phyloP scores from a whole-genome alignment of 1,140 invertebrate species.

The Nasonia longicornis region DNA sequence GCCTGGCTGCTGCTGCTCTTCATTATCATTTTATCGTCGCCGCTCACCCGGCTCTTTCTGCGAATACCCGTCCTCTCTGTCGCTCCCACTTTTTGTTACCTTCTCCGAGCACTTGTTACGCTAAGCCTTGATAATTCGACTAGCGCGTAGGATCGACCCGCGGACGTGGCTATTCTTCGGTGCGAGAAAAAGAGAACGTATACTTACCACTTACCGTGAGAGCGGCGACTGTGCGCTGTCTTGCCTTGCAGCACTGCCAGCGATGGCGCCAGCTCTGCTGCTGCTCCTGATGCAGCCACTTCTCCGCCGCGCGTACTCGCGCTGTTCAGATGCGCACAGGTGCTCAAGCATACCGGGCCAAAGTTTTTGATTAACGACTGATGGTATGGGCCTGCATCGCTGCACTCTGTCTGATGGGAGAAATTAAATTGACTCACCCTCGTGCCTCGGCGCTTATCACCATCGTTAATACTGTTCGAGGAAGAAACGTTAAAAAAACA shows the following conservation, averaged over 20 bases:
- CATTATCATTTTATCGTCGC: background rate
- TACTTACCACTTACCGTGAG: conserved; percentile 21
- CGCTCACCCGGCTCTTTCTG: background rate
- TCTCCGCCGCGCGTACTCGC: background rate
- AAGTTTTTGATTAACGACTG: conserved; percentile 25
- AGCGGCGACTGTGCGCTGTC: background rate
- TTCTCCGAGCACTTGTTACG: background rate
- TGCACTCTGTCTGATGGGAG: background rate
- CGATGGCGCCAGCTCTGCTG: conserved; percentile 36
- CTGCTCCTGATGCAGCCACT: background rate
- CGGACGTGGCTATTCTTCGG: background rate
- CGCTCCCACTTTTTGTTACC: background rate
- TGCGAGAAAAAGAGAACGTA: too few relatives aligned
- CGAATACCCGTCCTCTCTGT: background rate
- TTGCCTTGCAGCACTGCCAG: background rate
- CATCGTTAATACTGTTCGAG: background rate
- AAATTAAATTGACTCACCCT: background rate
- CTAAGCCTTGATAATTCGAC: background rate
- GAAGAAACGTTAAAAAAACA: background rate
- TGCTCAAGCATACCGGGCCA: background rate
- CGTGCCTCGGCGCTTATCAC: background rate
- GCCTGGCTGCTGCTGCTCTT: background rate
- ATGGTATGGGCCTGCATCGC: background rate
- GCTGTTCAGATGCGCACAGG: background rate
- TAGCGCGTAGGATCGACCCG: background rate